These are phyloP conservation scores for Micromesistius poutassou DNA, from an alignment of 2,797 vertebrate species.

Conservation along the genomic window DNA sequence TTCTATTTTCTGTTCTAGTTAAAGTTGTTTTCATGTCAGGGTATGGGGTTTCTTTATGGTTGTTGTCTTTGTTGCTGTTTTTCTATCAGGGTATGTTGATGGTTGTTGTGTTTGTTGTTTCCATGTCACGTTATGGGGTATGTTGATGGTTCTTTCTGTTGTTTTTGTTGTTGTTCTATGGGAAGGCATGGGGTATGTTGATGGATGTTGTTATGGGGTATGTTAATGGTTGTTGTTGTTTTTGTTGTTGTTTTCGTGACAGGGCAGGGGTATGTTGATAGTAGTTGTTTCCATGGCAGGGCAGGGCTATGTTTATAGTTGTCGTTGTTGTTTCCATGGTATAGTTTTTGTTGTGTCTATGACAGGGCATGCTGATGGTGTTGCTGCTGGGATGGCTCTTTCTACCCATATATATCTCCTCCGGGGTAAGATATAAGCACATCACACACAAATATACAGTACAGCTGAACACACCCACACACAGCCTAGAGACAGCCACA, in stretches of 20 bases:
- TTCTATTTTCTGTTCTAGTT: too few species aligned
- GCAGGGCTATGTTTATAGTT: slow-evolving; percentile 41
- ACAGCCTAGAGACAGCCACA: neutral
- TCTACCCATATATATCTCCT: slow-evolving; percentile 90
- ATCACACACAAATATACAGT: neutral
- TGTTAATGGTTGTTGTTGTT: too few species aligned
- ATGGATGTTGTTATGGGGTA: too few species aligned
- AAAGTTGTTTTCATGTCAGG: slow-evolving; percentile 63
- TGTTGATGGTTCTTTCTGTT: neutral
- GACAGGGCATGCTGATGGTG: slow-evolving; percentile 87
- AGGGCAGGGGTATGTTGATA: too few species aligned
- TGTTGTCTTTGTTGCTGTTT: too few species aligned
- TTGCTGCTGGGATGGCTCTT: slow-evolving; percentile 92
- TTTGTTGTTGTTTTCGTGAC: too few species aligned
- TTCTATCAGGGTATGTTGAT: too few species aligned
- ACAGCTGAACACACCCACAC: neutral
- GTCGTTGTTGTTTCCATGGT: neutral
- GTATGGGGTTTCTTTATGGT: slow-evolving; percentile 40
- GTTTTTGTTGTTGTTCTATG: neutral
- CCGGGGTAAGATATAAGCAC: slow-evolving; percentile 76
- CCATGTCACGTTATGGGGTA: too few species aligned
- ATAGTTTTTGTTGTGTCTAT: neutral
- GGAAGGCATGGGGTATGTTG: too few species aligned
- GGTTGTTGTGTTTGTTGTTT: neutral
- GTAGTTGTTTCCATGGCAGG: slow-evolving; percentile 64